These are phyloP conservation scores for Macrosteles quadrilineatus DNA, from an alignment of 1,140 invertebrate genomes.

Conservation along the genomic window DNA sequence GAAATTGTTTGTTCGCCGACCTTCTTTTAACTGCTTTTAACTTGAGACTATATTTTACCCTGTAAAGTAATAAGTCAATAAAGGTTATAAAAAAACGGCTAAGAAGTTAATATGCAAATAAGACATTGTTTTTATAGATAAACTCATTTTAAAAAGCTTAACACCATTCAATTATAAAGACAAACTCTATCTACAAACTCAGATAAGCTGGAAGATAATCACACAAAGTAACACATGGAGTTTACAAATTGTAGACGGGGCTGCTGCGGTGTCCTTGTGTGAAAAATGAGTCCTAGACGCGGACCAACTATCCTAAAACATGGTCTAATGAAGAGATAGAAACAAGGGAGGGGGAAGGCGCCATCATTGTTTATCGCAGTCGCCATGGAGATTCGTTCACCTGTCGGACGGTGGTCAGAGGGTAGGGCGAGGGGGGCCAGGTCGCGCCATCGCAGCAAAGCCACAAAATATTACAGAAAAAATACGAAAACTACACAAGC, in stretches of 20 bases:
- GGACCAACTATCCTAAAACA: constrained; percentile 26
- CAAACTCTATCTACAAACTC: no score
- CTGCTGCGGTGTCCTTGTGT: no score
- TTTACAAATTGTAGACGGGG: no score
- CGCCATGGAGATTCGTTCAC: constrained; percentile 22
- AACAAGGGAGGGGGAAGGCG: constrained; percentile 21
- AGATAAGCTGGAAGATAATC: not conserved
- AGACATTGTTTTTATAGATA: no score
- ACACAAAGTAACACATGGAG: not conserved
- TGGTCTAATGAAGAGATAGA: constrained; percentile 21
- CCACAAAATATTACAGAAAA: constrained; percentile 29
- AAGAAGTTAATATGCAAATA: no score
- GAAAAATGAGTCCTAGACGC: not conserved
- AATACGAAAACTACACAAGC: not conserved
- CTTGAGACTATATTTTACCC: no score
- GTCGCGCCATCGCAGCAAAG: constrained; percentile 1
- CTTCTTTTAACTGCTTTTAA: no score
- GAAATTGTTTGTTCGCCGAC: no score
- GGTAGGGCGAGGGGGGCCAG: constrained; percentile 3
- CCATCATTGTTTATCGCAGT: constrained; percentile 28
- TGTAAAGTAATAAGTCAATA: no score
- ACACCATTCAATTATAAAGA: no score
- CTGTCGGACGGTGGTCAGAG: not conserved
- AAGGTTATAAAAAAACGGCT: no score
- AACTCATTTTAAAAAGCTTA: no score